Evolutionary conservation across 2,888 invertebrate genomes (phyloP), one percentile per base, ranked within the genome.

Genomic region (Ochropleura leucogaster): DNA sequence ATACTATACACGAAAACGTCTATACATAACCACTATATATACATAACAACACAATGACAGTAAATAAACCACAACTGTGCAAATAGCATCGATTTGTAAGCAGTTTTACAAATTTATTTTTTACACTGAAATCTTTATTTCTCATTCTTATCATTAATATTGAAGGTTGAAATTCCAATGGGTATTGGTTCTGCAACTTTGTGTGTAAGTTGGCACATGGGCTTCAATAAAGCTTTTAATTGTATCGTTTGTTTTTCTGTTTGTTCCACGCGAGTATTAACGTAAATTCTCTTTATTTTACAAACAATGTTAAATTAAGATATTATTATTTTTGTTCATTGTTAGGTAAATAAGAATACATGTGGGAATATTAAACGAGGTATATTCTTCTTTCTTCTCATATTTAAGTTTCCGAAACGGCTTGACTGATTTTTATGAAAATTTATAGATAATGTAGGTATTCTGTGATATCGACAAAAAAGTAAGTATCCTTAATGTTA

Each of bases 1-100:
- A 94, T 92, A 94, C 90, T 95, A 95, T 95, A 96, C 95, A 95
- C 93, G 85, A 88, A 80, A 77, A 68, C 81, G 18, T 65, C 70
- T 46, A 64, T 74, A 77, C 62, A 16, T 55, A 53, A 85, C 90
- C 82, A 80, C 88, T 95, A 94, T 96, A 90, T 96, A 96, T 96
- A 96, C 92, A 91, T 87, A 87, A 80, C 78, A 18, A 76, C 67
- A 90, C 91, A 90, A 93, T 89, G 80, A 85, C 71, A 79, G 83
- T 62, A 89, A 88, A 89, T 87, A 87, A 80, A 80, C 55, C 57
- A 71, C 95, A 95, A 77, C 91, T 96, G 95, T 86, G 16, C 83
- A 93, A 93, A 95, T 76, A 90, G 59, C 57, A 57, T 69, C 83
- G 57, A 80, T 85, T 87, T 79, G 75, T 82, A 83, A 89, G 90